Percentiles rank a stretch among this genome's conserved stretches.
Conservation (phyloP, 2,888 invertebrate species). For the Tipula confusa region DNA sequence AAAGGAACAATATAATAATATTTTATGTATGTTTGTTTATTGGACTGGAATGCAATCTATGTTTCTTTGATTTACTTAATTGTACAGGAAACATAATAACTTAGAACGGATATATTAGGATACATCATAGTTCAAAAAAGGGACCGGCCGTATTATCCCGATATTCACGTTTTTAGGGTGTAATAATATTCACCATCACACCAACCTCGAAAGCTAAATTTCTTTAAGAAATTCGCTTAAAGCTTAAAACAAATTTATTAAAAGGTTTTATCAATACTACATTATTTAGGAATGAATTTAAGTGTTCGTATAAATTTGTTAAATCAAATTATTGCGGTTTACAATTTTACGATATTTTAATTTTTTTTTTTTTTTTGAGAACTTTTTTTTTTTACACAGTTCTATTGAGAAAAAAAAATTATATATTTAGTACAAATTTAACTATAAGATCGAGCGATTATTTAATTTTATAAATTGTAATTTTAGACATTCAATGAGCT, state of each 20-base stretch:
- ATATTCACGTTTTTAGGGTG: neutral
- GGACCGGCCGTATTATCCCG: neutral
- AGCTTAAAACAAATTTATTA: neutral
- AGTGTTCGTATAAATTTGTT: neutral
- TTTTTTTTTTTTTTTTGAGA: no score
- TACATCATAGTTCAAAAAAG: neutral
- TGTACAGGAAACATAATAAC: neutral
- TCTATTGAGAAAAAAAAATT: neutral
- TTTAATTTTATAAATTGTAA: no score
- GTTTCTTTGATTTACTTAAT: neutral
- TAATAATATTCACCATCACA: neutral
- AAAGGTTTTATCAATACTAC: neutral
- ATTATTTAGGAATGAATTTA: neutral
- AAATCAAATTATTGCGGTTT: neutral
- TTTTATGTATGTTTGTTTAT: neutral
- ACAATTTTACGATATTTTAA: neutral
- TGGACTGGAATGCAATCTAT: neutral
- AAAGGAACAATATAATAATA: neutral
- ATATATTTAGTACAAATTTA: neutral
- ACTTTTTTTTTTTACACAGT: neutral
- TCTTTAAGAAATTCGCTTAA: neutral
- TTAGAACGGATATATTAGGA: neutral
- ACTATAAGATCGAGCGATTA: neutral
- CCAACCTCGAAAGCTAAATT: neutral
- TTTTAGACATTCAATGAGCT: constrained; percentile 73